A percentile compares a stretch with the other conserved stretches of the same genome.
phyloP scores from a whole-genome alignment of 1,140 invertebrate genomes.

The Drosophila sucinea region DNA sequence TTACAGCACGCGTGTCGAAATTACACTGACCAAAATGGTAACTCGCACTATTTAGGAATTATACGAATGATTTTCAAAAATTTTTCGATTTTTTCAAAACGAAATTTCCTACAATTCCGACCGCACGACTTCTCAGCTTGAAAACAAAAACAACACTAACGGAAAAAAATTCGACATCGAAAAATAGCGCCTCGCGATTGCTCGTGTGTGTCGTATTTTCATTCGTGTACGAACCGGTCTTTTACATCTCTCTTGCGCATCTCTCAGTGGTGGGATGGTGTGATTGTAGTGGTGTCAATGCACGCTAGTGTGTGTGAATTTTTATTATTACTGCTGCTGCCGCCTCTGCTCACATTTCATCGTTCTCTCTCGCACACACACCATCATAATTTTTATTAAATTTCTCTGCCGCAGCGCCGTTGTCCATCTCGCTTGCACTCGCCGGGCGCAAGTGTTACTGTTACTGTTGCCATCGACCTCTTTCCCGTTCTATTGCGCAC shows the following conservation, averaged over 20 bases:
- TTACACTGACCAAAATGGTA: slow-evolving; percentile 79
- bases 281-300: slow-evolving; percentile 43
- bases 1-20: slow-evolving; percentile 82
- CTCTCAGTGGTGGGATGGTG: slow-evolving; percentile 19
- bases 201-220: too few relatives aligned
- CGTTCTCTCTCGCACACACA: slow-evolving; percentile 63
- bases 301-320: slow-evolving; percentile 26
- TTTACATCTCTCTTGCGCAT: slow-evolving; percentile 20
- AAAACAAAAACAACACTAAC: slow-evolving; percentile 18
- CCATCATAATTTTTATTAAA: slow-evolving; percentile 82
- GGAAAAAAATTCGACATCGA: slow-evolving; percentile 20
- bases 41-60: slow-evolving; percentile 34
- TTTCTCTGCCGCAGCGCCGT: slow-evolving; percentile 34
- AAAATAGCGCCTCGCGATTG: slow-evolving; percentile 17
- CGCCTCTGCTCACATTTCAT: slow-evolving; percentile 29
- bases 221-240: slow-evolving; percentile 17
- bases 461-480: slow-evolving; percentile 75
- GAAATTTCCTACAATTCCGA: slow-evolving; percentile 4
- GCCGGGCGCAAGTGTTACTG: slow-evolving; percentile 51
- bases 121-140: slow-evolving; percentile 6
- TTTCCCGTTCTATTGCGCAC: slow-evolving; percentile 38
- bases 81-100: slow-evolving; percentile 12
- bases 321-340: slow-evolving; percentile 66
- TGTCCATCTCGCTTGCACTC: slow-evolving; percentile 47
- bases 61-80: slow-evolving; percentile 15